A percentile compares a stretch with the other conserved stretches of the same genome.
phyloP scores from a whole-genome alignment of 1,140 invertebrate genomes.

The Lasioglossum albipes region DNA sequence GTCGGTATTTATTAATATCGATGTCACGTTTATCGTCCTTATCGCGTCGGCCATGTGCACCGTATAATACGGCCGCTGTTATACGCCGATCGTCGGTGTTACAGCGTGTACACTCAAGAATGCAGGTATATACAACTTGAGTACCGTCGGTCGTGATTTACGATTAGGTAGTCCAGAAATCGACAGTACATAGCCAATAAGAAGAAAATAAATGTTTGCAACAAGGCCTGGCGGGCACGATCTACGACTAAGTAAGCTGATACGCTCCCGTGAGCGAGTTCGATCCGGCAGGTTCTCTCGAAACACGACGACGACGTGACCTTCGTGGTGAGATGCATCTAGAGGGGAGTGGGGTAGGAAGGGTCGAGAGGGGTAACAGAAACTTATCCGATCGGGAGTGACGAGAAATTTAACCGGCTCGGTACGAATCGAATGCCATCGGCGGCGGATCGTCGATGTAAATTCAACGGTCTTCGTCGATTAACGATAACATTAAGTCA shows the following conservation, averaged over 20 bases:
- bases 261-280: conserved; percentile 59
- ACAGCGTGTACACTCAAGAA: conserved; percentile 58
- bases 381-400: conserved; percentile 50
- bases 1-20: conserved; percentile 51
- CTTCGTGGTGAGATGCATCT: conserved; percentile 55
- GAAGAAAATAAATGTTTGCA: conserved; percentile 62
- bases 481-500: conserved; percentile 44
- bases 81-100: conserved; percentile 49
- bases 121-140: conserved; percentile 49
- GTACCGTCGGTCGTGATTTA: conserved; percentile 61
- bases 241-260: conserved; percentile 63
- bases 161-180: conserved; percentile 69
- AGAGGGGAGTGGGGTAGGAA: background rate
- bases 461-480: conserved; percentile 26
- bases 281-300: conserved; percentile 57
- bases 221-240: conserved; percentile 63
- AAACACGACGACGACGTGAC: conserved; percentile 57
- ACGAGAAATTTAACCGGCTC: conserved; percentile 42
- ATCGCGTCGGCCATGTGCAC: conserved; percentile 35
- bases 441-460: conserved; percentile 32
- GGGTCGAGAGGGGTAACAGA: background rate
- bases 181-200: conserved; percentile 66
- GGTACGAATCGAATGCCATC: conserved; percentile 32
- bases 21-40: conserved; percentile 49
- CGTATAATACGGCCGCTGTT: conserved; percentile 25